Evolutionary conservation across 2,888 invertebrate species (phyloP).

Genomic region (Melieria omissa): DNA sequence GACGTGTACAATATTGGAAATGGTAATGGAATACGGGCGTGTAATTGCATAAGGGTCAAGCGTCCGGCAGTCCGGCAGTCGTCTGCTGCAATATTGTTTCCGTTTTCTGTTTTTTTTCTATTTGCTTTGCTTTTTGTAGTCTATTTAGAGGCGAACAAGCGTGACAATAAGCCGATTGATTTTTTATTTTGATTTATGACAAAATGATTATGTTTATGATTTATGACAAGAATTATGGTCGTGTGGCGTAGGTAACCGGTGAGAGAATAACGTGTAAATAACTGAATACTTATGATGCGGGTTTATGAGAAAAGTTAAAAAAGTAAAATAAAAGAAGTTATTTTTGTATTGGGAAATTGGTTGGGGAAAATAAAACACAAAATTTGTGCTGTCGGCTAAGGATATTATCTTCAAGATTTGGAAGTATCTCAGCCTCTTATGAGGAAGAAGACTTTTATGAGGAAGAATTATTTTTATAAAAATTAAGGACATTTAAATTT

Average conservation of each 20-base stretch:
- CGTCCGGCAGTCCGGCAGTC: constrained; percentile 3
- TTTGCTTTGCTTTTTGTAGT: constrained; percentile 13
- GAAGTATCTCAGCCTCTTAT: too few relatives aligned
- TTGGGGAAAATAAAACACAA: too few relatives aligned
- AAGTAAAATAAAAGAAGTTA: too few relatives aligned
- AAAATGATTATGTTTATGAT: background rate
- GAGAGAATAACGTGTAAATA: too few relatives aligned
- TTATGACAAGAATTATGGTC: background rate
- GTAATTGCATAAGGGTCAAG: constrained; percentile 39
- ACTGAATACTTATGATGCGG: too few relatives aligned
- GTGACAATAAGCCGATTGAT: constrained; percentile 30
- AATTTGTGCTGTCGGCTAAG: too few relatives aligned
- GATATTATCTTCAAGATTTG: too few relatives aligned
- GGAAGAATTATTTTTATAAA: too few relatives aligned
- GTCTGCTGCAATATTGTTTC: background rate
- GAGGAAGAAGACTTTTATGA: too few relatives aligned
- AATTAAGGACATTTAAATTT: too few relatives aligned
- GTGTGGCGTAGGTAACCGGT: background rate
- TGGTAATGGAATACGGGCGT: constrained; percentile 25
- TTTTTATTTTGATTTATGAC: constrained; percentile 17
- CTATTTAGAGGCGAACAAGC: constrained; percentile 27
- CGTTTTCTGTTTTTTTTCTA: background rate
- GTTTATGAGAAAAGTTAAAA: too few relatives aligned
- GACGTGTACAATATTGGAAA: constrained; percentile 3
- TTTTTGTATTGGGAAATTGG: too few relatives aligned